Evolutionary conservation across 1,140 invertebrate species (phyloP), one percentile per base, ranked within the genome.

Genomic region (Nebria ingens): DNA sequence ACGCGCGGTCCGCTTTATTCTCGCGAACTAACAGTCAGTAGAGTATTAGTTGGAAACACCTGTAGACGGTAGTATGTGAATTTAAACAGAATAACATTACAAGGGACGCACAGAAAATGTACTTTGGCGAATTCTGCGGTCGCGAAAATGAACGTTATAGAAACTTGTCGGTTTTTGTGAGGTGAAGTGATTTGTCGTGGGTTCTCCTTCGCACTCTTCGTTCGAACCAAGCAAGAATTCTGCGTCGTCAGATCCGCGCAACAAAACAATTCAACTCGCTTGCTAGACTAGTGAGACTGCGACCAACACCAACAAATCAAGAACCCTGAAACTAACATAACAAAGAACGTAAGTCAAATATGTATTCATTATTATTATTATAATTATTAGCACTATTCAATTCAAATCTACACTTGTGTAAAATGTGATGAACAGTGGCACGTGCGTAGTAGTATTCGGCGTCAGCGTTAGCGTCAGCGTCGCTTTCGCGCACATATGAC

Each of bases 1-100:
- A 61, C 53, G 17, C 29, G 55, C 17, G 49, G 50, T 52, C n/a
- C 4, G 23, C 49, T 23, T 21, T 59, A 58, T 61, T 62, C 57
- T 60, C 58, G 20, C 51, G 51, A 64, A 65, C 65, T 63, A 68
- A 68, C 67, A 67, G 64, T 69, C 65, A 69, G 67, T 69, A 69
- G 66, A 69, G 67, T 67, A 69, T 68, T 69, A 69, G 67, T 69
- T 66, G 64, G 65, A 69, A 68, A 68, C 67, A 69, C 67, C 65
- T 69, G 67, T 69, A 69, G 65, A 68, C 65, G 67, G 60, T 68
- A 68, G 64, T 63, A 69, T 69, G 67, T 67, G 65, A 68, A 66
- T 69, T 45, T 45, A 45, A 4, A 45, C 6, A 45, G 40, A 45
- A 45, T 45, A 45, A 45, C 9, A 45, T 11, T 17, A 45, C 3